These are phyloP conservation scores for Ceratina japonica DNA, from an alignment of 1,140 invertebrate genomes.

Conservation along the genomic window DNA sequence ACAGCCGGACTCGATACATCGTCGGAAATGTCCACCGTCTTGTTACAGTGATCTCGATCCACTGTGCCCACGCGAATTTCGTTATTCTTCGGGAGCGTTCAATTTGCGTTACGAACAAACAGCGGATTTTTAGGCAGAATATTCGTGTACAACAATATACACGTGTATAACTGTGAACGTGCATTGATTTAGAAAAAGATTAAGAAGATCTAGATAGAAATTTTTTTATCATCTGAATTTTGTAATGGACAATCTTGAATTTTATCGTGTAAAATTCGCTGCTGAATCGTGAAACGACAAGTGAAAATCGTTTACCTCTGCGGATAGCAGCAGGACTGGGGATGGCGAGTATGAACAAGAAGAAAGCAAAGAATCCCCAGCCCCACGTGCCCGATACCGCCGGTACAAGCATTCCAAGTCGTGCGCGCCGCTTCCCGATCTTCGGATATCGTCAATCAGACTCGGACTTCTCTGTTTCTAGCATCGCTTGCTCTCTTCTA, in stretches of 20 bases:
- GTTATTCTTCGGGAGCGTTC: no score
- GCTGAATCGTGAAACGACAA: not conserved
- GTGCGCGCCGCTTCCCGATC: constrained; percentile 5
- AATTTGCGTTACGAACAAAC: no score
- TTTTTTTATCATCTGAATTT: not conserved
- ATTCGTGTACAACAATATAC: no score
- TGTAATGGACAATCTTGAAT: not conserved
- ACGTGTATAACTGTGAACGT: no score
- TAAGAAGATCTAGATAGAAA: no score
- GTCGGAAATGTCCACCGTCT: constrained; percentile 94
- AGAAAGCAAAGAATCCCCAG: constrained; percentile 73
- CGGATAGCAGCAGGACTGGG: constrained; percentile 76
- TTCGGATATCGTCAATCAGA: constrained; percentile 68
- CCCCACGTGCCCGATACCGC: constrained; percentile 66
- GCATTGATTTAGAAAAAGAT: no score
- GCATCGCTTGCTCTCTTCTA: constrained; percentile 68
- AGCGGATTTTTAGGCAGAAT: no score
- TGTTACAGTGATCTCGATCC: constrained; percentile 92
- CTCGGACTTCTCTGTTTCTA: constrained; percentile 58
- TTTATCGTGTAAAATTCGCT: no score
- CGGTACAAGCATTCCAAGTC: constrained; percentile 66
- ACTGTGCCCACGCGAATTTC: constrained; percentile 69
- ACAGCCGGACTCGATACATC: constrained; percentile 92
- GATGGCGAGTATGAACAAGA: constrained; percentile 73
- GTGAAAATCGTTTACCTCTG: constrained; percentile 69